These are phyloP conservation scores for Characodon lateralis DNA, from an alignment of 2,797 vertebrate species.

Conservation along the genomic window DNA sequence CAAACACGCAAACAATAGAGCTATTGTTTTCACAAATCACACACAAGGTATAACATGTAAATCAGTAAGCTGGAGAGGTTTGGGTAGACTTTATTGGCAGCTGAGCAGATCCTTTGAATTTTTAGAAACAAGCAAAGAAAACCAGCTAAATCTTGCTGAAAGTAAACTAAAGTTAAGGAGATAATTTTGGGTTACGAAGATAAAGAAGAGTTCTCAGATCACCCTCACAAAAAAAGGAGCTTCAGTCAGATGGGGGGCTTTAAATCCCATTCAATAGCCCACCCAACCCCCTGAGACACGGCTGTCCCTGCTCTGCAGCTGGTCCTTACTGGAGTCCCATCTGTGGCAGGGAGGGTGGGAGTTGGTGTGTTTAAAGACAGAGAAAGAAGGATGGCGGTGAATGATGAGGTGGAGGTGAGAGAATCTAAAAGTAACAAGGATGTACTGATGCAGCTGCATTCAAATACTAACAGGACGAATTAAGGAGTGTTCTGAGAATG, in stretches of 20 bases:
- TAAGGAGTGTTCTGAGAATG: too few relatives aligned
- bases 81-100: background rate
- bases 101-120: background rate
- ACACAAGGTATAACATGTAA: background rate
- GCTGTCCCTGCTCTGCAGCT: slow-evolving; percentile 59
- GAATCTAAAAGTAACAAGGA: background rate
- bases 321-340: slow-evolving; percentile 57
- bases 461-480: slow-evolving; percentile 7
- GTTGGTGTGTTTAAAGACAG: slow-evolving; percentile 13
- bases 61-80: background rate
- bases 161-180: background rate
- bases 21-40: slow-evolving; percentile 2
- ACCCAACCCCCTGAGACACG: slow-evolving; percentile 25
- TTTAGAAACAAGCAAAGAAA: background rate
- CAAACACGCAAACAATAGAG: background rate
- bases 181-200: background rate
- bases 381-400: background rate
- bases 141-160: background rate
- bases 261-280: slow-evolving; percentile 19
- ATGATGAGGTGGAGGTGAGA: background rate
- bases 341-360: slow-evolving; percentile 42
- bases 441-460: slow-evolving; percentile 9
- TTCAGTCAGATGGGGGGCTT: slow-evolving; percentile 21
- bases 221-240: slow-evolving; percentile 2
- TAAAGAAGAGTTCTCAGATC: background rate